phyloP scores from a whole-genome alignment of 2,888 invertebrate species.

The Limnephilus rhombicus region DNA sequence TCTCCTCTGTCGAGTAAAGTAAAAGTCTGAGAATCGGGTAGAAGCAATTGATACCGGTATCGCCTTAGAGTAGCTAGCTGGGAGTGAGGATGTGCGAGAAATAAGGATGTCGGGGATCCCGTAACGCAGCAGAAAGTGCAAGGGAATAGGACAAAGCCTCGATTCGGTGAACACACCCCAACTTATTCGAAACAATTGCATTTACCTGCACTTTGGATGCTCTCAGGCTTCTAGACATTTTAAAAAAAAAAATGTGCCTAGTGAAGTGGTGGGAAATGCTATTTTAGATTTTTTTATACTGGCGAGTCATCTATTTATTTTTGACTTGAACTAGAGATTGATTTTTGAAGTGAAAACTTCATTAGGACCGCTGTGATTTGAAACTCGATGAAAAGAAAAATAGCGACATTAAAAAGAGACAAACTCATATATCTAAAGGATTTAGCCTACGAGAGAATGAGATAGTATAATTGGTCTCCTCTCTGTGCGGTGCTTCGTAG shows the following conservation, averaged over 20 bases:
- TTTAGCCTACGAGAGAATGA: no score
- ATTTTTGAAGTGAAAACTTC: no score
- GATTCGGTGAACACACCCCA: not conserved
- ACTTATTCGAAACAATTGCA: conserved; percentile 27
- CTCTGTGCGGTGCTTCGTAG: no score
- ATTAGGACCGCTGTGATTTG: no score
- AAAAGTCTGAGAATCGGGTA: conserved; percentile 51
- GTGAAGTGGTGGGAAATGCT: not conserved
- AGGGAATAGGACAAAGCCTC: conserved; percentile 18
- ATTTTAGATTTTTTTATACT: not conserved
- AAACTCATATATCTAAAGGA: no score
- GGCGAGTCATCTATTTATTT: not conserved
- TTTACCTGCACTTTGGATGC: conserved; percentile 23
- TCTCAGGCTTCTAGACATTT: not conserved
- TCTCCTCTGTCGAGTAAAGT: not conserved
- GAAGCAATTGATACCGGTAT: conserved; percentile 46
- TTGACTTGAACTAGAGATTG: no score
- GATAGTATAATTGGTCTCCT: no score
- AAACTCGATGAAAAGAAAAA: no score
- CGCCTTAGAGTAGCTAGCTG: not conserved
- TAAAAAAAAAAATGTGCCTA: not conserved
- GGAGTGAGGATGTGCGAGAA: conserved; percentile 6
- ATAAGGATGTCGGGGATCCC: not conserved
- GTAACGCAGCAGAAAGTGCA: conserved; percentile 15
- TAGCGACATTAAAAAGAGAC: no score